A percentile compares a stretch with the other conserved stretches of the same genome.
These are phyloP conservation scores for Chunga burmeisteri DNA, from an alignment of 2,113 vertebrate genomes.

Conservation along the genomic window DNA sequence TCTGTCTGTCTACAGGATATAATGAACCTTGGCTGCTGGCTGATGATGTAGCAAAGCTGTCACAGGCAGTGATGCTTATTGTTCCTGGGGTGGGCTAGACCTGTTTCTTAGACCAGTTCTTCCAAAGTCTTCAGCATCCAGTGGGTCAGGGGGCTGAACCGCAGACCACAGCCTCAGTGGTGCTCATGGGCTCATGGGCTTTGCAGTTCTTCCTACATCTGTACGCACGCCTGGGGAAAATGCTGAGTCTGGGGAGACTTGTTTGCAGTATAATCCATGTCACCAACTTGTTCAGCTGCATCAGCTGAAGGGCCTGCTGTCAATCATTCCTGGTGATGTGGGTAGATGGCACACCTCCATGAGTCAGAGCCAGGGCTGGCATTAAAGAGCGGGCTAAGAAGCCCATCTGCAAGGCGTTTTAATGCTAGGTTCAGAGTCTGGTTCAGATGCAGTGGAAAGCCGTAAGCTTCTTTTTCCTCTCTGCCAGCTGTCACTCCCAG, in stretches of 20 bases:
- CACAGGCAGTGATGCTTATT: background rate
- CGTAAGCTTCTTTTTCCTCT: background rate
- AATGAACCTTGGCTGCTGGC: background rate
- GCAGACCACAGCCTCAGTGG: background rate
- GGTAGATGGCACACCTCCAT: background rate
- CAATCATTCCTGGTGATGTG: rapidly evolving
- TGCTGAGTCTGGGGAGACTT: background rate
- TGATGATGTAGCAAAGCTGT: background rate
- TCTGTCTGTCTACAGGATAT: background rate
- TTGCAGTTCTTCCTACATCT: background rate
- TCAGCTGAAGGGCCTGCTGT: background rate
- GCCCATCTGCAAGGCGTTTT: rapidly evolving
- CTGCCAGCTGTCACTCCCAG: background rate
- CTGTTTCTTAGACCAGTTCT: rapidly evolving
- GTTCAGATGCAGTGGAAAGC: background rate
- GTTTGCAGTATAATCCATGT: background rate
- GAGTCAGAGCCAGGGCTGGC: background rate
- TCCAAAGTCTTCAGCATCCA: background rate
- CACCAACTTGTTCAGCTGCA: rapidly evolving
- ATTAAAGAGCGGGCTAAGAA: background rate
- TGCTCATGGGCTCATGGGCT: background rate
- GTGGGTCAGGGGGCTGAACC: rapidly evolving
- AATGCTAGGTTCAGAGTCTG: background rate
- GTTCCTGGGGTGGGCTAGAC: background rate
- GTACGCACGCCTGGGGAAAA: rapidly evolving